phyloP scores from a whole-genome alignment of 2,113 vertebrate species.

The Brienomyrus longianalis region DNA sequence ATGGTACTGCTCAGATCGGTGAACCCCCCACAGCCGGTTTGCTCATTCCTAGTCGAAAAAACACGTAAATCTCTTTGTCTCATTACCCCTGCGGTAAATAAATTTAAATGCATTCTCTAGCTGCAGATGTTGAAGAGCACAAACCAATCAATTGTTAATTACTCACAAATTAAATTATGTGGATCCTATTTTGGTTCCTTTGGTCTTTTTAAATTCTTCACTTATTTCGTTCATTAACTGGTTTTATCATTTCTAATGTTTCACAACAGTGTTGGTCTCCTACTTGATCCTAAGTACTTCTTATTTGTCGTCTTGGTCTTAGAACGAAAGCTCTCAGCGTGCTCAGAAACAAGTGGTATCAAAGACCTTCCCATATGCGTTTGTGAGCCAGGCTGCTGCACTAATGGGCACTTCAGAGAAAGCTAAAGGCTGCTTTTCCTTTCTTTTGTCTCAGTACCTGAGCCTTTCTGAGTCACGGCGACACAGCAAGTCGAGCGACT shows the following conservation, averaged over 20 bases:
- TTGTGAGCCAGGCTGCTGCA: background rate
- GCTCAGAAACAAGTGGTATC: background rate
- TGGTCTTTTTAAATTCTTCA: background rate
- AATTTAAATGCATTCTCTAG: conserved; percentile 7
- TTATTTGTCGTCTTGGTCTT: background rate
- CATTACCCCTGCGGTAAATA: background rate
- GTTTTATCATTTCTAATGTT: background rate
- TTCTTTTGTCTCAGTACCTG: background rate
- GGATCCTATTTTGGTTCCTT: conserved; percentile 2
- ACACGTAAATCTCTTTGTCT: background rate
- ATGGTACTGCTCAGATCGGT: background rate
- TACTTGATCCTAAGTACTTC: background rate
- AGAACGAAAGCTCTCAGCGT: background rate
- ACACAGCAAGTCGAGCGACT: background rate
- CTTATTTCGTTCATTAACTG: conserved; percentile 1
- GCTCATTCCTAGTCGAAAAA: background rate
- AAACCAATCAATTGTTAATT: conserved; percentile 2
- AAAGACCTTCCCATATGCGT: background rate
- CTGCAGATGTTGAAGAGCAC: background rate
- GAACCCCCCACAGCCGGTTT: background rate
- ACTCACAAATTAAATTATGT: background rate
- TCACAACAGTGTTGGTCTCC: background rate
- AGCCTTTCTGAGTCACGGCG: background rate
- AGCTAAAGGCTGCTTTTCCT: background rate
- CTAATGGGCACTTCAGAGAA: background rate